Percentiles rank a stretch among this genome's conserved stretches.
phyloP scores from a whole-genome alignment of 2,113 vertebrate genomes.

The Phodopus roborovskii region DNA sequence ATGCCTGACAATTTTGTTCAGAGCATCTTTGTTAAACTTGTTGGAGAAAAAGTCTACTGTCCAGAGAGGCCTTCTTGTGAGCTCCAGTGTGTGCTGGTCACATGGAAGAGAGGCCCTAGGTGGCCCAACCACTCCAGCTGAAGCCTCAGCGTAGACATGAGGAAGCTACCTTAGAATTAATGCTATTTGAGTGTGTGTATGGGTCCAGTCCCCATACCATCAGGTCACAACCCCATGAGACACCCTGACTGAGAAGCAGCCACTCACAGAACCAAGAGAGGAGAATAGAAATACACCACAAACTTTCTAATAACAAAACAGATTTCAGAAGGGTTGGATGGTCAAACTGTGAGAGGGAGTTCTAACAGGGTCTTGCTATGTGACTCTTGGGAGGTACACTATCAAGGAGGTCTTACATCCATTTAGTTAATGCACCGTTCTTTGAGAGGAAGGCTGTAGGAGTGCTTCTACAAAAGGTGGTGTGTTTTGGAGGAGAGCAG shows the following conservation, averaged over 20 bases:
- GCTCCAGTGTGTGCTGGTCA: neutral
- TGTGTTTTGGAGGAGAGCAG: neutral
- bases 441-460: neutral
- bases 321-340: neutral
- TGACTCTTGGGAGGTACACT: neutral
- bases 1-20: neutral
- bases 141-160: neutral
- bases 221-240: neutral
- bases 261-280: neutral
- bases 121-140: neutral
- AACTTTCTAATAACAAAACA: neutral
- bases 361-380: neutral
- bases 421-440: neutral
- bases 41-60: neutral
- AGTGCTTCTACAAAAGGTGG: neutral
- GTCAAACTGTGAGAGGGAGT: neutral
- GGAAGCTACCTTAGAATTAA: neutral
- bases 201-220: neutral
- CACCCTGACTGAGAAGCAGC: neutral
- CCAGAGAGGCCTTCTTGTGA: neutral
- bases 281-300: neutral
- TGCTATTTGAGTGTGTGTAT: neutral
- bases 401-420: accelerated
- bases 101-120: accelerated
- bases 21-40: neutral